phyloP scores from a whole-genome alignment of 2,113 vertebrate genomes.

The Pristiophorus japonicus region DNA sequence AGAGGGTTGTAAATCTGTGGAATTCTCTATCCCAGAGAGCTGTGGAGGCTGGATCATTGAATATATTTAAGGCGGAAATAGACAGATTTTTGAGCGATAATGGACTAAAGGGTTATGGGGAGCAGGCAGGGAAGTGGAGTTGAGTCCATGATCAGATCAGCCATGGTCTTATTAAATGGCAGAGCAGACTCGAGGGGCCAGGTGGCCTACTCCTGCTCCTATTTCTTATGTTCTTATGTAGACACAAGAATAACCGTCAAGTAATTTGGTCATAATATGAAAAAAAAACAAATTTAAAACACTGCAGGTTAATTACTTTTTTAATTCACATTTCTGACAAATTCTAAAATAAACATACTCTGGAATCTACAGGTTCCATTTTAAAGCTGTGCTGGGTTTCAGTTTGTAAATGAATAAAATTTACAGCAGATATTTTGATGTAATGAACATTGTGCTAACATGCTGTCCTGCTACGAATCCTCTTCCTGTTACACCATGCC shows the following conservation, averaged over 20 bases:
- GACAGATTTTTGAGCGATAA: too few species aligned
- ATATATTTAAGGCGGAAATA: too few species aligned
- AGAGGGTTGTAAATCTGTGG: too few species aligned
- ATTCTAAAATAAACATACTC: constrained; percentile 30
- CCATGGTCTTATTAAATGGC: too few species aligned
- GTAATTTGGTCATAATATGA: neutral
- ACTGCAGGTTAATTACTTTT: constrained; percentile 17
- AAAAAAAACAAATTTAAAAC: neutral
- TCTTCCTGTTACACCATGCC: neutral
- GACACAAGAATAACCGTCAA: neutral
- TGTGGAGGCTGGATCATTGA: too few species aligned
- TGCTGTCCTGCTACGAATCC: neutral
- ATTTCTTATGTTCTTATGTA: too few species aligned
- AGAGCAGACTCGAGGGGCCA: too few species aligned
- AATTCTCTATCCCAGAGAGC: too few species aligned
- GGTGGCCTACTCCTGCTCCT: too few species aligned
- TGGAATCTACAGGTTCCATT: constrained; percentile 33
- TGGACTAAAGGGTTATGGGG: too few species aligned
- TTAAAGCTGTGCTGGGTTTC: constrained; percentile 30
- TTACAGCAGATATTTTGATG: constrained; percentile 29
- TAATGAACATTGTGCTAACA: constrained; percentile 19
- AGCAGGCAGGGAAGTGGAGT: too few species aligned
- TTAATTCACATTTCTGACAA: constrained; percentile 25
- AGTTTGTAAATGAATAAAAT: constrained; percentile 28
- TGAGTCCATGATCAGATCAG: too few species aligned